Evolutionary conservation across 2,113 vertebrate species (phyloP).

Genomic region (Phaetusa simplex): DNA sequence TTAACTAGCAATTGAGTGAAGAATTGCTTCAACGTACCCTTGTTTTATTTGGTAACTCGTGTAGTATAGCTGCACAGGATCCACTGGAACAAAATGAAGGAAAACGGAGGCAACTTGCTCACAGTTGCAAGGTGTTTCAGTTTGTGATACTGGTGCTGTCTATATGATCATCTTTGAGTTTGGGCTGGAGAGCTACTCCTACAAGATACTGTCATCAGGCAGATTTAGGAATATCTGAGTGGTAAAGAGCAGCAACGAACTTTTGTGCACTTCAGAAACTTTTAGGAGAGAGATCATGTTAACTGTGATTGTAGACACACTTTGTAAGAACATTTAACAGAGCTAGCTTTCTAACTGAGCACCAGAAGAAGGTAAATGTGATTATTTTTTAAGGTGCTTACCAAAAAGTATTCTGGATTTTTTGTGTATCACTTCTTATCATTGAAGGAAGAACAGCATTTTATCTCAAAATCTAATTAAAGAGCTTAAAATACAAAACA

Average conservation of each 20-base stretch:
- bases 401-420: neutral
- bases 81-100: neutral
- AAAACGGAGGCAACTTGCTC: neutral
- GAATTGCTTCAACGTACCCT: neutral
- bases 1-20: neutral
- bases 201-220: neutral
- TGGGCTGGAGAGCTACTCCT: neutral
- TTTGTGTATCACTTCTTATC: neutral
- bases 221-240: neutral
- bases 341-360: neutral
- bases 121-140: neutral
- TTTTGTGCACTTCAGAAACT: neutral
- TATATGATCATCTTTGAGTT: neutral
- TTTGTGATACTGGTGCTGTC: neutral
- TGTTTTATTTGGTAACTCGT: neutral
- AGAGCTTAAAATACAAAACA: neutral
- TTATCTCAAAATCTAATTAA: neutral
- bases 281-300: neutral
- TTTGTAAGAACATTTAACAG: neutral
- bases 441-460: neutral
- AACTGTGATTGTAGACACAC: neutral
- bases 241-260: neutral
- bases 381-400: neutral
- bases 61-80: neutral
- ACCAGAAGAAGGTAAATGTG: neutral